phyloP scores from a whole-genome alignment of 92 coral and sea anemone species.

The Bergia puertoricense region DNA sequence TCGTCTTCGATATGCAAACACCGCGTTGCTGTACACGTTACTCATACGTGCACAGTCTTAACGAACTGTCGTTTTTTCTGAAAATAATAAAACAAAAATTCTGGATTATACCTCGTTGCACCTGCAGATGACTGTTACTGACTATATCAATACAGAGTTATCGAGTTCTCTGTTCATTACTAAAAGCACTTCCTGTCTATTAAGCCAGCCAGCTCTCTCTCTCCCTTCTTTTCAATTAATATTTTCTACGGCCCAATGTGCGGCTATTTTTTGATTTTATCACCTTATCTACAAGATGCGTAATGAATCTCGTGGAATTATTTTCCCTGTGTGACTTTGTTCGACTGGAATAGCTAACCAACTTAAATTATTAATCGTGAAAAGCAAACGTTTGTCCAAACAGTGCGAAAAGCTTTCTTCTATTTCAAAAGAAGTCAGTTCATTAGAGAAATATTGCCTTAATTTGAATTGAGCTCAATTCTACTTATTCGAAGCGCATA shows the following conservation, averaged over 20 bases:
- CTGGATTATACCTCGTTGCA: not conserved
- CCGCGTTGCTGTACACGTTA: not conserved
- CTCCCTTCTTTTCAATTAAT: slow-evolving; percentile 4
- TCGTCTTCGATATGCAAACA: not conserved
- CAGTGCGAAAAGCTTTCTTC: not conserved
- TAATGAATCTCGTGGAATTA: not conserved
- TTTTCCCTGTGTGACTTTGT: not conserved
- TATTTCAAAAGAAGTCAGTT: not conserved
- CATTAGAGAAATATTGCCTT: not conserved
- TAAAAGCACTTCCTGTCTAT: slow-evolving; percentile 17
- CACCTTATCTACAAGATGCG: not conserved
- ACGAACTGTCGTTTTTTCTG: not conserved
- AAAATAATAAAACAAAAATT: not conserved
- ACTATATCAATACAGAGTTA: slow-evolving; percentile 10
- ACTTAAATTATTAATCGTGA: not conserved
- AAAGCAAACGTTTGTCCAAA: slow-evolving; percentile 1
- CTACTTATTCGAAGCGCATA: not conserved
- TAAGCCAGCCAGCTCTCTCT: not conserved
- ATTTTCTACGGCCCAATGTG: not conserved
- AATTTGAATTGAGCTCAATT: not conserved
- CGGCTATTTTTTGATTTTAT: not conserved
- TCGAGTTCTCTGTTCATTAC: slow-evolving; percentile 32
- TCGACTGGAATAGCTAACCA: not conserved
- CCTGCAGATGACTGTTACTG: slow-evolving; percentile 2
- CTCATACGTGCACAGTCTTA: not conserved